Base-by-base conservation (phyloP, 2,797 vertebrate species). In the Mormyrops attenuatus region DNA sequence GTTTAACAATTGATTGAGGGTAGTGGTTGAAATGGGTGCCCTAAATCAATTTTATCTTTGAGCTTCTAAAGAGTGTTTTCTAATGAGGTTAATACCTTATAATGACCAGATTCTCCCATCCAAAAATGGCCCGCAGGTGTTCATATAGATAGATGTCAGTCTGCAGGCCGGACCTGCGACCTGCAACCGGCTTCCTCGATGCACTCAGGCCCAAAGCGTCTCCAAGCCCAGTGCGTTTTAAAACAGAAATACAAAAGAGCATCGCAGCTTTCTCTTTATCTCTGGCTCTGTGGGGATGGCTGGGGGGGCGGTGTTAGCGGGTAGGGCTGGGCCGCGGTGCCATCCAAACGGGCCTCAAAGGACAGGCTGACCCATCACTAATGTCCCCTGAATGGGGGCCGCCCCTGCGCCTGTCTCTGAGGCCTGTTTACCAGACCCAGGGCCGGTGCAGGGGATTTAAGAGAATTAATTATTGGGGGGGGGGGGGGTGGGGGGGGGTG, bases 1-100 rank as follows among this genome's bases (percentile, higher is more conserved):
- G 95, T 96, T 96, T 96, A 96, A 96, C 94, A 95, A 96, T 96
- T 96, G 96, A 97, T 96, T 95, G 95, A 95, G 95, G 95, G 95
- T 95, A 94, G 94, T 95, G 95, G 94, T 96, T 95, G 95, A 96
- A 97, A 96, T 96, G 96, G 96, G 95, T 96, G 95, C 95, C 96
- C 95, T 96, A 97, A 97, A 97, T 97, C 96, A 96, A 96, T 96
- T 97, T 96, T 96, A 96, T 97, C 96, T 97, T 93, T 93, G 95
- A 96, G 95, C 94, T 95, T 96, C 95, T 96, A 96, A 96, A 96
- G 95, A 97, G 95, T 97, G 96, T 96, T 97, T 97, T 96, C 96
- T 97, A 96, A 96, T 97, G 96, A 97, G 96, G 95, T 97, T 96
- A 97, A 96, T 96, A 95, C 95, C 96, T 96, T 96, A 95, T 97